A percentile compares a stretch with the other conserved stretches of the same genome.
These are phyloP conservation scores for Acanthaster planci DNA, from an alignment of 35 echinoderm and acorn worm species.

Conservation along the genomic window DNA sequence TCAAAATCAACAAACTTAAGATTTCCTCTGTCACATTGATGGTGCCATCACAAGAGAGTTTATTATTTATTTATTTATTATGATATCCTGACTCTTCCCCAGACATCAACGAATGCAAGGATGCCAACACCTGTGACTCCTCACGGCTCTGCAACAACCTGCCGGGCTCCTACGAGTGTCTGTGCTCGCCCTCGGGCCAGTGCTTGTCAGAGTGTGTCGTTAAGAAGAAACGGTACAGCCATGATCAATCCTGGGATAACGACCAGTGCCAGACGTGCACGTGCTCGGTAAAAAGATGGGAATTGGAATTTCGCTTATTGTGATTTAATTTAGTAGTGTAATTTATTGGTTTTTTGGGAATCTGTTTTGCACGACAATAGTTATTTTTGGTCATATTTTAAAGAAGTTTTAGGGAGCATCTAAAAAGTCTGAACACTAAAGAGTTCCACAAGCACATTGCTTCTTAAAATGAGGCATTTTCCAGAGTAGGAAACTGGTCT, in stretches of 20 bases:
- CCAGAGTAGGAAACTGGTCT: no score
- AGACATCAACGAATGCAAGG: conserved; percentile 87
- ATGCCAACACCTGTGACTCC: conserved; percentile 65
- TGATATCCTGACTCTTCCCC: background rate
- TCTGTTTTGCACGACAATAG: no score
- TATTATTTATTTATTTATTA: background rate
- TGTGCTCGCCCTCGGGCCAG: conserved; percentile 54
- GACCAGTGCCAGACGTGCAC: conserved; percentile 59
- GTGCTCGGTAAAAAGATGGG: conserved; percentile 44
- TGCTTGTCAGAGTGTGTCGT: conserved; percentile 65
- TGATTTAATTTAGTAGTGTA: no score
- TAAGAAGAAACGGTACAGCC: conserved; percentile 55
- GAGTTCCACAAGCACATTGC: no score
- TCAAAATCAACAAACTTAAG: no score
- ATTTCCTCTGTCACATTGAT: background rate
- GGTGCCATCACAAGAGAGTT: background rate
- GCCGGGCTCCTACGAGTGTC: conserved; percentile 69
- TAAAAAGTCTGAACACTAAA: no score
- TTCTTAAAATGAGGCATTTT: no score
- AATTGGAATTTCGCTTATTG: no score
- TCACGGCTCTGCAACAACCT: conserved; percentile 51
- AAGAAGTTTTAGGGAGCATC: no score
- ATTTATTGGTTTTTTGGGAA: no score
- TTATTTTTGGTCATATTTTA: no score
- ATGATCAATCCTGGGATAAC: conserved; percentile 57